These are phyloP conservation scores for Sebastes matsubarae DNA, from an alignment of 2,797 vertebrate species.

Conservation along the genomic window DNA sequence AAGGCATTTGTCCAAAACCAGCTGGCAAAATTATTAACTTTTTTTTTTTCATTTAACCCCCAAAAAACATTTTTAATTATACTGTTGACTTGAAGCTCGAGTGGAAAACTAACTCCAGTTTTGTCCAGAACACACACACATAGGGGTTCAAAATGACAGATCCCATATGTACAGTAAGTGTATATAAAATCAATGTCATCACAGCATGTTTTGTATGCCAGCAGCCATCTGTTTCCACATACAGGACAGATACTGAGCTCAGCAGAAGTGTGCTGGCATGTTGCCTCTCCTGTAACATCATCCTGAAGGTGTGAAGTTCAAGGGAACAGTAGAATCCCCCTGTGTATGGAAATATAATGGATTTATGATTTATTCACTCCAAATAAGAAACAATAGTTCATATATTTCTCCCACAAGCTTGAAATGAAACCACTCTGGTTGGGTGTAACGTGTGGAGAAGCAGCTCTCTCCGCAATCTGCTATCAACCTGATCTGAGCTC, in stretches of 20 bases:
- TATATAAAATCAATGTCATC: background rate
- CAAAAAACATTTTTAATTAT: too few species aligned
- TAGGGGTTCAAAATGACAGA: too few species aligned
- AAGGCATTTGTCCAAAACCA: too few species aligned
- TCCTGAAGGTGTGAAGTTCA: conserved; percentile 23
- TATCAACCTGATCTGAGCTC: conserved; percentile 18
- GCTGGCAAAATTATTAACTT: too few species aligned
- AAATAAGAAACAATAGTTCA: background rate
- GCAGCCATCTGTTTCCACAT: conserved; percentile 35
- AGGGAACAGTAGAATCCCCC: background rate
- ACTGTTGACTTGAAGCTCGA: background rate
- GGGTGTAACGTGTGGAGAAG: background rate
- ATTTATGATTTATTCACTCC: background rate
- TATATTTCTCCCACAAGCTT: background rate
- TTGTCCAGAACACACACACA: background rate
- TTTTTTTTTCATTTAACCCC: background rate
- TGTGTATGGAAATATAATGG: background rate
- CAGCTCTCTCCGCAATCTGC: background rate
- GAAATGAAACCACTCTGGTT: background rate
- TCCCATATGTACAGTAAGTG: background rate
- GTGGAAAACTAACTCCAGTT: background rate
- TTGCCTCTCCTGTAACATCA: background rate
- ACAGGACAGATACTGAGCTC: conserved; percentile 31
- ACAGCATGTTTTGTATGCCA: background rate
- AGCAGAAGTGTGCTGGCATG: background rate